These are phyloP conservation scores for Pollimyrus isidori DNA, from an alignment of 2,113 vertebrate species.

Conservation along the genomic window DNA sequence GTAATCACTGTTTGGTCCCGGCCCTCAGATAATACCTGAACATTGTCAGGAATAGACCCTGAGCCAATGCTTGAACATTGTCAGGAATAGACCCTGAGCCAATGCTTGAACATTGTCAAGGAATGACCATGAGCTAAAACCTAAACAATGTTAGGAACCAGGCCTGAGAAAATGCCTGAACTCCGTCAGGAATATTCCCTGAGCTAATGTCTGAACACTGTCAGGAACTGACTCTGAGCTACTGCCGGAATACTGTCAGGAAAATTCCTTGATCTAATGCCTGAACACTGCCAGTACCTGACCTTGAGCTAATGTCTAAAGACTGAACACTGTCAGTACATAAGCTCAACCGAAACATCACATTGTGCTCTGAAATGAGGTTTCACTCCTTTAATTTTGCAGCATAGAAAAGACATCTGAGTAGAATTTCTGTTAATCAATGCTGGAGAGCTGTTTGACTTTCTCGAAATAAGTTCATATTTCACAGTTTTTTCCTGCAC, in stretches of 20 bases:
- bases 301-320: not conserved
- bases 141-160: not conserved
- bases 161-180: not conserved
- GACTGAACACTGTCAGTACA: not conserved
- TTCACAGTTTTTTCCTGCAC: slow-evolving; percentile 48
- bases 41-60: not conserved
- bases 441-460: slow-evolving; percentile 40
- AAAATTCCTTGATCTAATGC: not conserved
- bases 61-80: not conserved
- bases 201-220: not conserved
- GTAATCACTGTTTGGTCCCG: not conserved
- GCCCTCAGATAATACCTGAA: not conserved
- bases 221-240: no score
- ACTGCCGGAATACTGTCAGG: not conserved
- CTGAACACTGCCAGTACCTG: not conserved
- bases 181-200: not conserved
- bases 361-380: not conserved
- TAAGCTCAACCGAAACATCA: not conserved
- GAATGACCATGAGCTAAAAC: not conserved
- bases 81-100: not conserved
- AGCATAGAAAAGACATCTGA: not conserved
- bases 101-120: not conserved
- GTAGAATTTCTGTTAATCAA: slow-evolving; percentile 28
- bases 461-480: slow-evolving; percentile 39
- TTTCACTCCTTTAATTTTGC: not conserved